phyloP scores from a whole-genome alignment of 2,797 vertebrate species.

The Petrocephalus schoutedeni region DNA sequence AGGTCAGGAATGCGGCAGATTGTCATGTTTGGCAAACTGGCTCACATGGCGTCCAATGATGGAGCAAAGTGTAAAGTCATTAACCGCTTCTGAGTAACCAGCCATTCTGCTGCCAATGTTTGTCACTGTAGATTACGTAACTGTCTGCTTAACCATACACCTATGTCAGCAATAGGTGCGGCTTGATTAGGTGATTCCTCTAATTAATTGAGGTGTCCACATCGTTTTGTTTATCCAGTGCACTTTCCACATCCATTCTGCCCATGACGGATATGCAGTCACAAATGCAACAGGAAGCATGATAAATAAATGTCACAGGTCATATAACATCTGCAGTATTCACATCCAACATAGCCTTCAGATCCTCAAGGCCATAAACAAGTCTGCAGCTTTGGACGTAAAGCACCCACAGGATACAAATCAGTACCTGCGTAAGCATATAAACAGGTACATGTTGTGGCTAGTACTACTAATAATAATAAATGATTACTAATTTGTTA shows the following conservation, averaged over 20 bases:
- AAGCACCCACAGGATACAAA: neutral
- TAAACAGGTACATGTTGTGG: neutral
- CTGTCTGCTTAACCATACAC: neutral
- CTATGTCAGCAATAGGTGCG: neutral
- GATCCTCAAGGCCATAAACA: neutral
- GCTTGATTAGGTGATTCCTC: neutral
- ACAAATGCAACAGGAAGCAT: neutral
- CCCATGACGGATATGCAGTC: neutral
- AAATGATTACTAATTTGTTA: neutral
- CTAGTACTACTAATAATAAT: neutral
- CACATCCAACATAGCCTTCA: neutral
- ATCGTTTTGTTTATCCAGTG: neutral
- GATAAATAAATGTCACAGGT: neutral
- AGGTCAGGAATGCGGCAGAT: neutral
- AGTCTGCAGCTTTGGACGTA: neutral
- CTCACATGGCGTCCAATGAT: neutral
- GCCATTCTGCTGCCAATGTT: neutral
- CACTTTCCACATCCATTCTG: neutral
- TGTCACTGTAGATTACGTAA: neutral
- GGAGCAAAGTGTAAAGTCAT: neutral
- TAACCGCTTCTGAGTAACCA: neutral
- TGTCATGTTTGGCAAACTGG: neutral
- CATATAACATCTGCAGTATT: neutral
- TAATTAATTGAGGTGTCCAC: neutral
- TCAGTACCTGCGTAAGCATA: neutral